Percentiles rank a stretch among this genome's conserved stretches.
phyloP scores from a whole-genome alignment of 2,888 invertebrate genomes.

The Tolmerus cingulatus region DNA sequence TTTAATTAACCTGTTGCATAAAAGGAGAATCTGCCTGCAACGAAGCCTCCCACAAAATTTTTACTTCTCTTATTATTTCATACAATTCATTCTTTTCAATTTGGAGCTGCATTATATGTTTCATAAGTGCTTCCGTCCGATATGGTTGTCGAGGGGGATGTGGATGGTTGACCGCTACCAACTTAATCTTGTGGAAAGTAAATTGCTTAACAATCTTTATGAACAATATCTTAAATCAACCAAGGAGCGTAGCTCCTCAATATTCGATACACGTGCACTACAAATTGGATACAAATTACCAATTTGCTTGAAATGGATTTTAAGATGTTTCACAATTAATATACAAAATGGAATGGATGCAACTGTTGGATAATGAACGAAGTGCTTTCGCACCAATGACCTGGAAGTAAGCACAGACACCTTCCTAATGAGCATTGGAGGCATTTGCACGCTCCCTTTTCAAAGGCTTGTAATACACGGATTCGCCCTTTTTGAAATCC shows the following conservation, averaged over 20 bases:
- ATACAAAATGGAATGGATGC: background rate
- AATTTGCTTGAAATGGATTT: background rate
- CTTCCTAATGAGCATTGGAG: background rate
- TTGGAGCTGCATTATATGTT: background rate
- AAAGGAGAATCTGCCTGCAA: background rate
- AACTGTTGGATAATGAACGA: background rate
- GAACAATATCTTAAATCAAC: background rate
- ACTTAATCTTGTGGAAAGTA: background rate
- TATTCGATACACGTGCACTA: background rate
- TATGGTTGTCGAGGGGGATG: too few species aligned
- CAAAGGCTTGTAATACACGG: too few species aligned
- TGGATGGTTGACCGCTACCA: background rate
- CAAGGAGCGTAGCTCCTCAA: background rate
- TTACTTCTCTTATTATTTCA: background rate
- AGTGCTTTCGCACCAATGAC: background rate
- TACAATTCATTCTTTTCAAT: background rate
- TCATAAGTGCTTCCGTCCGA: background rate
- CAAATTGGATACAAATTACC: background rate
- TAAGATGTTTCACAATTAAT: background rate
- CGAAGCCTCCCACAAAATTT: background rate
- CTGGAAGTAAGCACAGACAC: background rate
- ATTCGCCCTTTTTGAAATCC: too few species aligned
- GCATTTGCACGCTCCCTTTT: background rate
- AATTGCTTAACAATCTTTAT: background rate
- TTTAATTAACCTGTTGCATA: background rate